Conservation (phyloP, 2,113 vertebrate species). For the Clarias macrocephalus region DNA sequence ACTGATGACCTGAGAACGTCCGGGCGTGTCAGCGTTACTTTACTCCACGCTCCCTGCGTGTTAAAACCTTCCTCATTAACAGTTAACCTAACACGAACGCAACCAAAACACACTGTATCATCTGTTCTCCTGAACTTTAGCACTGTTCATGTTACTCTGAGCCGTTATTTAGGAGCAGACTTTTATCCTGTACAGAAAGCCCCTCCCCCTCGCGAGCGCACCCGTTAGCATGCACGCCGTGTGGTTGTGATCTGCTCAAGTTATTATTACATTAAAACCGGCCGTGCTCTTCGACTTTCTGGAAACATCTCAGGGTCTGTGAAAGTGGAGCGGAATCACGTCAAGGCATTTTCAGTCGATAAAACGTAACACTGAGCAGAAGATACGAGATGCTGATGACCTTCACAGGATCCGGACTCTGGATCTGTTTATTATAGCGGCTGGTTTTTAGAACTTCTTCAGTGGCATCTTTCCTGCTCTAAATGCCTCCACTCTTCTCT, state of each 20-base stretch:
- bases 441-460: not conserved
- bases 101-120: not conserved
- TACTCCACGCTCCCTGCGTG: not conserved
- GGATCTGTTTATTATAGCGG: not conserved
- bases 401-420: slow-evolving; percentile 62
- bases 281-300: slow-evolving; percentile 62
- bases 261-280: slow-evolving; percentile 62
- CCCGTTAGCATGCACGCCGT: slow-evolving; percentile 37
- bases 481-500: not conserved
- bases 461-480: not conserved
- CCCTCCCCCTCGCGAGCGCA: not conserved
- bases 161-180: not conserved
- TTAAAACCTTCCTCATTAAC: not conserved
- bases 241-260: slow-evolving; percentile 66
- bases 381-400: slow-evolving; percentile 58
- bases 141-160: not conserved
- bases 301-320: slow-evolving; percentile 53
- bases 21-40: not conserved
- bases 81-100: not conserved
- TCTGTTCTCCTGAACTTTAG: not conserved
- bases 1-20: not conserved
- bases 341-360: slow-evolving; percentile 48
- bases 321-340: not conserved
- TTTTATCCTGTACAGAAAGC: not conserved
- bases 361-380: slow-evolving; percentile 58